Conservation (phyloP, 2,113 vertebrate species). For the Amblyornis subalaris region DNA sequence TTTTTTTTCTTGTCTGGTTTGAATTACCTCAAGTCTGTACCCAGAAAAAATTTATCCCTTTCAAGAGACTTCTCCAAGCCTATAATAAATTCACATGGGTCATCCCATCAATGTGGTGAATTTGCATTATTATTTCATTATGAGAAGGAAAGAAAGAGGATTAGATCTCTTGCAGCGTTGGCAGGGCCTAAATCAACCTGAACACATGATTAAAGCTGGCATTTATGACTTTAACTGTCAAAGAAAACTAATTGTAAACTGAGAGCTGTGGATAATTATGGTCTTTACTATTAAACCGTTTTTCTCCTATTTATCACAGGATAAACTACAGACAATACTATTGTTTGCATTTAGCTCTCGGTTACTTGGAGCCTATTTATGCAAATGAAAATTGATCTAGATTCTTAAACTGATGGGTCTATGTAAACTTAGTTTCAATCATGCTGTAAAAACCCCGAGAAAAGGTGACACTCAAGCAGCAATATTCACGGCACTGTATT, state of each 20-base stretch:
- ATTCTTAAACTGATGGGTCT: constrained; percentile 46
- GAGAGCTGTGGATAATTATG: constrained; percentile 74
- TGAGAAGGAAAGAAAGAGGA: constrained; percentile 72
- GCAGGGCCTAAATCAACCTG: constrained; percentile 71
- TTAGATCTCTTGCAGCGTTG: constrained; percentile 74
- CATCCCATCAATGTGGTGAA: constrained; percentile 73
- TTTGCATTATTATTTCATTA: constrained; percentile 84
- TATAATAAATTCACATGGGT: constrained; percentile 77
- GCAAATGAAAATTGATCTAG: constrained; percentile 66
- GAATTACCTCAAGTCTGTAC: constrained; percentile 74
- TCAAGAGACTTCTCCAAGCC: constrained; percentile 73
- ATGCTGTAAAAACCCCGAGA: neutral
- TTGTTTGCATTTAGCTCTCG: constrained; percentile 60
- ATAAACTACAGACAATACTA: constrained; percentile 65
- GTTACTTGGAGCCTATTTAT: constrained; percentile 65
- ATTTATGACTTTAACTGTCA: constrained; percentile 79
- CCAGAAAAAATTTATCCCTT: constrained; percentile 78
- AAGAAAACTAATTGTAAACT: constrained; percentile 77
- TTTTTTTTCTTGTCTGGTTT: constrained; percentile 75
- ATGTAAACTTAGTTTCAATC: constrained; percentile 34
- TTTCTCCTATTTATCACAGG: constrained; percentile 71
- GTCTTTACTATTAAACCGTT: constrained; percentile 66
- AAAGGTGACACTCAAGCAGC: neutral
- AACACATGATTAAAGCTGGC: constrained; percentile 78
- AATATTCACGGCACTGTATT: neutral